phyloP scores from a whole-genome alignment of 2,888 invertebrate species.

The Chelonus formosanus region DNA sequence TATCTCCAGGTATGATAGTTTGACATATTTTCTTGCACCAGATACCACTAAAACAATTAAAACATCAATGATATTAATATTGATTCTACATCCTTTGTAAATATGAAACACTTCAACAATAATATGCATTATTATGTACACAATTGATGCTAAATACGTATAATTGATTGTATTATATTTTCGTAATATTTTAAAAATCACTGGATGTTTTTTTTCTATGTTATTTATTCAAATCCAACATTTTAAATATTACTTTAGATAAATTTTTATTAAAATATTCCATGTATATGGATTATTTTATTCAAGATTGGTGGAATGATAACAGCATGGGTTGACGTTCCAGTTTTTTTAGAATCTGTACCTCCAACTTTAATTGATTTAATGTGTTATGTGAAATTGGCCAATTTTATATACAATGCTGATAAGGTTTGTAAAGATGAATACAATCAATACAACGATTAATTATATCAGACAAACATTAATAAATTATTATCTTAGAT shows the following conservation, averaged over 20 bases:
- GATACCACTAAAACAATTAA: no score
- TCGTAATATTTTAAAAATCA: no score
- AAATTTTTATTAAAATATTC: neutral
- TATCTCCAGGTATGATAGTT: slow-evolving; percentile 43
- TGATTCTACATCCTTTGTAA: no score
- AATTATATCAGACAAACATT: no score
- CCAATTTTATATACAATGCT: slow-evolving; percentile 40
- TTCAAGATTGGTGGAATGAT: slow-evolving; percentile 42
- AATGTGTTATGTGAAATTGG: slow-evolving; percentile 36
- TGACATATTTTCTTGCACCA: neutral
- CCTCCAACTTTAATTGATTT: slow-evolving; percentile 39
- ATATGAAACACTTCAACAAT: no score
- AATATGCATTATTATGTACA: no score
- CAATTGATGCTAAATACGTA: no score
- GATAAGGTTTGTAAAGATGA: slow-evolving; percentile 33
- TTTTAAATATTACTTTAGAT: no score
- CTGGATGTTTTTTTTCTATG: no score
- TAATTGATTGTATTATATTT: no score
- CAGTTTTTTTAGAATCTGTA: slow-evolving; percentile 41
- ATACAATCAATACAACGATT: neutral
- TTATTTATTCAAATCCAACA: no score
- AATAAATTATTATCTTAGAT: slow-evolving; percentile 26
- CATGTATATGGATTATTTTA: neutral
- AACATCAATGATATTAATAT: no score
- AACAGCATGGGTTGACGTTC: slow-evolving; percentile 36